Base-by-base conservation (phyloP, 2,797 vertebrate species). In the Arnoldichthys spilopterus region DNA sequence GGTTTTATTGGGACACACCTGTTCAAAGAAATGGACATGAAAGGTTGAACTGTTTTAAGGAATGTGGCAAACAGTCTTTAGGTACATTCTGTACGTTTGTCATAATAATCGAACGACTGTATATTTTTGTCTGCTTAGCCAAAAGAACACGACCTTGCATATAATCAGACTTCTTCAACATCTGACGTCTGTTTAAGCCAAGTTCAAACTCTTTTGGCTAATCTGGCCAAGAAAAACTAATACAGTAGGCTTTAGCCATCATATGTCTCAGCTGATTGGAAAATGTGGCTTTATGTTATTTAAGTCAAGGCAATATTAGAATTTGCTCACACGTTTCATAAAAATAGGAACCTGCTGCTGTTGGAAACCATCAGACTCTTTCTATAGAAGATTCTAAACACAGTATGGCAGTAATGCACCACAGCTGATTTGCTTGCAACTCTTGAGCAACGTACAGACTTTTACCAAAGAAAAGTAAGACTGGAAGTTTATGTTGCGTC, bases 331-430 rank as follows among this genome's bases (percentile, higher is more conserved):
- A 70, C 40, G 15, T 24, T 20, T 69, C 43, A 18, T 53, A 47
- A 43, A 74, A 80, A 75, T 70, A 63, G 56, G 34, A 75, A 75
- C 56, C 66, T 28, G 64, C 45, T 70, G 72, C 49, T 59, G 71
- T 47, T 20, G 43, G 71, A 68, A 59, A 61, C 40, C 63, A 61
- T 61, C 71, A 64, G 54, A 69, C 66, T 69, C 56, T 49, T 80
- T 80, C 43, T 54, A 22, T 24, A 32, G 56, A 47, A n/a, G 28
- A 58, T 76, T 80, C 74, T 51, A 76, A 80, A 80, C 32, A 71
- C 58, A 76, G 54, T 70, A 71, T 56, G 78, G 66, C 59, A 26
- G 58, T 80, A 80, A 81, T 66, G 63, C 30, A 37, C 43, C 8
- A 13, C 73, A 81, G 79, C 73, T 76, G 67, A 32, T 72, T 72